These are phyloP conservation scores for Otolemur crassicaudatus DNA, from an alignment of 2,797 vertebrate genomes.

Conservation along the genomic window DNA sequence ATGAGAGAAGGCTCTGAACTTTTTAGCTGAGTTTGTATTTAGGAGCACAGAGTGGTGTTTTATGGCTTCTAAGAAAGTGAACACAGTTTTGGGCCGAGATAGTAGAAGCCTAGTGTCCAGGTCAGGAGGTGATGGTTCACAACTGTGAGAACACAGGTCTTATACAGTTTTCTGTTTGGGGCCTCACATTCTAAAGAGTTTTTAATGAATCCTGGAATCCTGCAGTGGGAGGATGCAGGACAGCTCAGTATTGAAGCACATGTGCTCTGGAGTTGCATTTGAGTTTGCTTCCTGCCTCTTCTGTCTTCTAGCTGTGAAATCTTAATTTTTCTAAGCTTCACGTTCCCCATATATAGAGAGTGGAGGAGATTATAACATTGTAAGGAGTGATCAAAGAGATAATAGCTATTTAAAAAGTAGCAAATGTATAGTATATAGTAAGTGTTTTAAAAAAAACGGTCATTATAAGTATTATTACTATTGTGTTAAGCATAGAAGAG, in stretches of 20 bases:
- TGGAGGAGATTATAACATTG: background rate
- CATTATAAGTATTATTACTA: background rate
- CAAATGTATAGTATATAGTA: background rate
- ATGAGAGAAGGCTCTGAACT: background rate
- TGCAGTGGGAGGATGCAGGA: background rate
- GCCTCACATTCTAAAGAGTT: background rate
- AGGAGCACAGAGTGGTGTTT: background rate
- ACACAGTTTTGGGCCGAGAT: background rate
- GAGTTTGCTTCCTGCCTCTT: background rate
- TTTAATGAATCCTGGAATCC: background rate
- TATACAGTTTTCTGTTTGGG: background rate
- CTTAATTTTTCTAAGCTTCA: background rate
- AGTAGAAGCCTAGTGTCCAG: background rate
- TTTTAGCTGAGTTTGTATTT: background rate
- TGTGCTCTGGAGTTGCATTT: background rate
- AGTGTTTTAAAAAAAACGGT: background rate
- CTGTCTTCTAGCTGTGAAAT: background rate
- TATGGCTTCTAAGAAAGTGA: background rate
- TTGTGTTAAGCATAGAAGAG: constrained; percentile 16
- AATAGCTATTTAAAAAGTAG: constrained; percentile 4
- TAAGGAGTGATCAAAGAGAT: background rate
- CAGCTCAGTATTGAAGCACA: background rate
- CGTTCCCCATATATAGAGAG: background rate
- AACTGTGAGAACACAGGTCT: background rate
- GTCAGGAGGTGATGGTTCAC: background rate